These are phyloP conservation scores for Aegypius monachus DNA, from an alignment of 2,113 vertebrate genomes.

Conservation along the genomic window DNA sequence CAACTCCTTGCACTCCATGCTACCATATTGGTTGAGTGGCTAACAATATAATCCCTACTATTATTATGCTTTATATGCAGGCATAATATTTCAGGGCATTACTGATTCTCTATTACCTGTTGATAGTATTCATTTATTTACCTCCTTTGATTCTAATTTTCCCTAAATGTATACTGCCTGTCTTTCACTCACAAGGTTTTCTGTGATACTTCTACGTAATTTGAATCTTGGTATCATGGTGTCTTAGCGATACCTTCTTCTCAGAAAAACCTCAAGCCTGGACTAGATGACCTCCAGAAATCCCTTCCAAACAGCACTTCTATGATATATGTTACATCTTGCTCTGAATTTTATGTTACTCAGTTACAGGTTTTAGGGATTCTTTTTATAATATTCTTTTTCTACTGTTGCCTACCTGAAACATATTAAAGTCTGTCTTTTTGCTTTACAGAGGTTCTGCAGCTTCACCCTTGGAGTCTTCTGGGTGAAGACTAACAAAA, in stretches of 20 bases:
- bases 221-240: neutral
- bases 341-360: neutral
- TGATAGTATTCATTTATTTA: neutral
- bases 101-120: neutral
- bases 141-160: neutral
- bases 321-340: neutral
- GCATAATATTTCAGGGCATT: neutral
- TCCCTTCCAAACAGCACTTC: neutral
- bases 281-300: neutral
- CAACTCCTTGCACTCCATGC: neutral
- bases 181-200: neutral
- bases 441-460: neutral
- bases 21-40: neutral
- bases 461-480: neutral
- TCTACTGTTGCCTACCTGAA: neutral
- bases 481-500: neutral
- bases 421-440: neutral
- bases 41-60: neutral
- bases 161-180: neutral
- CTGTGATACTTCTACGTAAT: neutral
- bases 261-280: neutral
- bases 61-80: neutral
- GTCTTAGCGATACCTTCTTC: neutral
- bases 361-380: neutral
- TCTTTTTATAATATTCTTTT: neutral